Base-by-base conservation (phyloP, 2,888 invertebrate genomes). In the Lysandra coridon region DNA sequence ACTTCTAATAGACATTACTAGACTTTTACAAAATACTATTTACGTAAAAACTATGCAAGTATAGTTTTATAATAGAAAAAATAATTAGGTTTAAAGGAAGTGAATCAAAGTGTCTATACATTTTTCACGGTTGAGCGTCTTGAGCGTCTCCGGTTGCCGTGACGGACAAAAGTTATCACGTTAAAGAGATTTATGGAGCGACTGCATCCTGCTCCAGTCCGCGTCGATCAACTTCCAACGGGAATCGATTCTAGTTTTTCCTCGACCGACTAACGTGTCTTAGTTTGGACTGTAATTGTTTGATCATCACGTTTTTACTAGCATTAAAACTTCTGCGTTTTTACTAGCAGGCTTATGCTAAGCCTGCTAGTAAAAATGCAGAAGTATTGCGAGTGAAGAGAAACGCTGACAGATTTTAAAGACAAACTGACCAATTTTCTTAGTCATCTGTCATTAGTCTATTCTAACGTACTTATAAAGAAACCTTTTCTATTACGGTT, bases 101-200 rank as follows among this genome's bases (percentile, higher is more conserved):
- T 53, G 53, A 53, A 57, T 30, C 1, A 57, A 33, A 33, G 53
- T 3, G 10, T 57, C 33, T 30, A 76, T 53, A 53, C n/a, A 57
- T 76, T 76, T 75, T 76, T 76, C 53, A 57, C 76, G 57, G 30
- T 53, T 76, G 30, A 37, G 76, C 23, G 23, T 23, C 23, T 76
- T 23, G 78, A 80, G 88, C 88, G 87, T 89, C 87, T 82, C 84
- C 80, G 84, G 86, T 87, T 86, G 84, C 80, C 81, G 82, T 80
- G 83, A 83, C 82, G 83, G 86, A 86, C 88, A 86, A 88, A 88
- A 88, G 86, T 88, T 87, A 87, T 86, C 86, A 85, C 85, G 84
- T 84, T 86, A 84, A 84, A 82, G 82, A 84, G 85, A 87, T 87
- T 87, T 87, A 87, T 87, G 85, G 84, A 82, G 83, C 82, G 82